Conservation (phyloP, 2,888 invertebrate genomes). For the Luffia ferchaultella region DNA sequence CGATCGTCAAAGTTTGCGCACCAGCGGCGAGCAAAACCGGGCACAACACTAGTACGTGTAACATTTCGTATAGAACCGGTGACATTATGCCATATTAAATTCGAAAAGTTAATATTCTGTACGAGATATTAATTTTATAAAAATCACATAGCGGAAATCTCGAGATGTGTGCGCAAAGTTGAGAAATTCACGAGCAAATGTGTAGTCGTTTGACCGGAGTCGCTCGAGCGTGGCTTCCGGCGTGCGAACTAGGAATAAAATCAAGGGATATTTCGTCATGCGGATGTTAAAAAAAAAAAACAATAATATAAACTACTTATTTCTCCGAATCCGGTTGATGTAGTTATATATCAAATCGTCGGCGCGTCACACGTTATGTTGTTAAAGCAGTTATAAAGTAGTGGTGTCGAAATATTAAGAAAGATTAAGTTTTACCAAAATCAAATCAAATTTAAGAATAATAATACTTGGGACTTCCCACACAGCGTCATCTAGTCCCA, state of each 20-base stretch:
- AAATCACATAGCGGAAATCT: not conserved
- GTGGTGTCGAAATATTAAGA: no score
- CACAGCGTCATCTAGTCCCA: no score
- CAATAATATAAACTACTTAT: no score
- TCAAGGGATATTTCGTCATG: not conserved
- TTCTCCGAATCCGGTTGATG: no score
- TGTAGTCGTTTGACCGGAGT: not conserved
- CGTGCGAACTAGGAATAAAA: not conserved
- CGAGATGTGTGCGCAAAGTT: not conserved
- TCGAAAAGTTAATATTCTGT: conserved; percentile 3
- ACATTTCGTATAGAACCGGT: conserved; percentile 34
- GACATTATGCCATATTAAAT: conserved; percentile 19
- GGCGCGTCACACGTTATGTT: not conserved
- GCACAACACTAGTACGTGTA: conserved; percentile 39
- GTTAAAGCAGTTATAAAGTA: no score
- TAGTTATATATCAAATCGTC: not conserved
- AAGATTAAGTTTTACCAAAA: no score
- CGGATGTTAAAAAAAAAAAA: not conserved
- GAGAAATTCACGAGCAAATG: not conserved
- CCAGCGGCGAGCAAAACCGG: conserved; percentile 42
- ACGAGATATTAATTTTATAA: conserved; percentile 9
- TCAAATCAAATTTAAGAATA: no score
- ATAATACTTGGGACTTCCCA: no score
- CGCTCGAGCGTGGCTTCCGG: not conserved
- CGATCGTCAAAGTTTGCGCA: conserved; percentile 49